Conservation (phyloP, 2,888 invertebrate genomes). For the Tuberolachnus salignus region DNA sequence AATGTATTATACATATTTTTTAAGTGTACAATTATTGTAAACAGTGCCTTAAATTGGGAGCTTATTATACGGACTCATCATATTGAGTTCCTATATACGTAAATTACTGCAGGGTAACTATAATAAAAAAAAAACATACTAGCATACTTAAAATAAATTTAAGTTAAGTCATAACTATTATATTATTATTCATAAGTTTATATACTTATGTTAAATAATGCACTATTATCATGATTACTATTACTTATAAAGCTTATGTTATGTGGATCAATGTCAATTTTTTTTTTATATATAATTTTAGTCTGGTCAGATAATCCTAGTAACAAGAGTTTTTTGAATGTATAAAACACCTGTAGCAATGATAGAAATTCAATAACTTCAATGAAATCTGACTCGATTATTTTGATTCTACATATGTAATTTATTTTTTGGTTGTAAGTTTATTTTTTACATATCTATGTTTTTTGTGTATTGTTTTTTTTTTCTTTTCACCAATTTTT, state of each 20-base stretch:
- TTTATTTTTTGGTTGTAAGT: constrained; percentile 1
- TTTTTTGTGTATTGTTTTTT: neutral
- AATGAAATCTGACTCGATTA: neutral
- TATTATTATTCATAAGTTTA: constrained; percentile 13
- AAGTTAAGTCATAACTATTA: neutral
- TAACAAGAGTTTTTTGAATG: neutral
- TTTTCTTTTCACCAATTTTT: neutral
- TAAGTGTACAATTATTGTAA: constrained; percentile 24
- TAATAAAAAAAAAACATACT: neutral
- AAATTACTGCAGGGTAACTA: constrained; percentile 46
- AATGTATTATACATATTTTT: constrained; percentile 12
- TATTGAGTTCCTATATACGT: constrained; percentile 1
- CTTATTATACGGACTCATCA: constrained; percentile 29
- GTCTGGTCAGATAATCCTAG: constrained; percentile 18
- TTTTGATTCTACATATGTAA: neutral
- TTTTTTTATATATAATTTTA: neutral
- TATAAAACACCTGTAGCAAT: neutral
- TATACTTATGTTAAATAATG: neutral
- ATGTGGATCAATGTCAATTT: neutral
- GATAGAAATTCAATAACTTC: too few relatives aligned
- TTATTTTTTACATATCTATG: neutral
- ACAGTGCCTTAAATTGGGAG: constrained; percentile 50
- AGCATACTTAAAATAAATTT: constrained; percentile 10
- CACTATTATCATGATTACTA: constrained; percentile 9
- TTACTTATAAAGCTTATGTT: constrained; percentile 8